Base-by-base conservation (phyloP, 2,113 vertebrate genomes). In the Chaenocephalus aceratus region DNA sequence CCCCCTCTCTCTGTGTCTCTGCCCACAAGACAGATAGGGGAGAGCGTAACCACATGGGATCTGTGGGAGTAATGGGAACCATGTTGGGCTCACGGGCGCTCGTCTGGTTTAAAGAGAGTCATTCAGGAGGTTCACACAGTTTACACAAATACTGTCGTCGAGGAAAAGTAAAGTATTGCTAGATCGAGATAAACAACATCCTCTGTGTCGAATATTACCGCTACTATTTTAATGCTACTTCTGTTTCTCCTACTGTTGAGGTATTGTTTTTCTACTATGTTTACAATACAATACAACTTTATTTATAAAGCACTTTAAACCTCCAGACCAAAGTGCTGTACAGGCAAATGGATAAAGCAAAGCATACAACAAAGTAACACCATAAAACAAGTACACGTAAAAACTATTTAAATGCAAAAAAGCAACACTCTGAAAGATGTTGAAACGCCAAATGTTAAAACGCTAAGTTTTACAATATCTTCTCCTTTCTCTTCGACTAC, bases 11-110 rank as follows among this genome's bases (percentile, higher is more conserved):
- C 36, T 7, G 6, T 21, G 83, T 77, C 77, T 76, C 18, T 54
- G 62, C 82, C 36, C 78, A 53, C 73, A 73, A 79, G 70, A 80
- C 45, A 85, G 70, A 83, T 60, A 61, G 69, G 54, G 63, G 68
- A 82, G 71, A 68, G 70, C 79, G 49, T 48, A 49, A 72, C 79
- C 85, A 77, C 81, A 89, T 82, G 77, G 73, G 69, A 77, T 75
- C 73, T 90, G 83, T 44, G 46, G 80, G 77, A 68, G 44, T 86
- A 92, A 93, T 89, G 41, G 36, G 85, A 90, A 83, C 79, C 90
- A 87, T 15, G 72, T 81, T 88, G 66, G 66, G 61, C 80, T 52
- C 44, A 4, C 8, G 0, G 66, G 73, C 11, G 52, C 36, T 70
- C 21, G 48, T 14, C 57, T 72, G 0, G 16, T 56, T 75, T 36